Percentiles rank a stretch among this genome's conserved stretches.
Conservation (phyloP, 2,797 vertebrate genomes). For the Molossus alvarezi region DNA sequence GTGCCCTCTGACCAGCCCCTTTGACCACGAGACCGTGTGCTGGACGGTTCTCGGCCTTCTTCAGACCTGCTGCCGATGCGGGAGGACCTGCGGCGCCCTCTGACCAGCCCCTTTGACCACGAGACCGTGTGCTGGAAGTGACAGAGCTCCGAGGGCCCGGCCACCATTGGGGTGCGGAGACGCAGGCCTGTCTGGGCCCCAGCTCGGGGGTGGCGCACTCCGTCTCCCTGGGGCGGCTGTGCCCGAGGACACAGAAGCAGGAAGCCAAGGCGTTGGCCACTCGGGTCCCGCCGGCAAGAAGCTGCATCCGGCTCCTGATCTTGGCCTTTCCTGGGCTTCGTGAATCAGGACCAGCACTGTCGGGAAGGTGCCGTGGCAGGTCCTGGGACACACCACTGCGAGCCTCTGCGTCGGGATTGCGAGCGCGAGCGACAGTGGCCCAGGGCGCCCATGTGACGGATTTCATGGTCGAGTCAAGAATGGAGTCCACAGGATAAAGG, state of each 20-base stretch:
- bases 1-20: neutral
- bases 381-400: neutral
- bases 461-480: neutral
- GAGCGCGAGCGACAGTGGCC: neutral
- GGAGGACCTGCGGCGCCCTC: neutral
- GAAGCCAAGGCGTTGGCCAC: slow-evolving; percentile 17
- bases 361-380: too few species aligned
- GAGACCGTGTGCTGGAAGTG: neutral
- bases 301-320: neutral
- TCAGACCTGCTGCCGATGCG: neutral
- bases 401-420: too few species aligned
- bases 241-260: neutral
- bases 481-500: neutral
- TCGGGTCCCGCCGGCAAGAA: neutral
- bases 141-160: neutral
- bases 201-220: neutral
- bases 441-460: too few species aligned
- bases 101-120: neutral
- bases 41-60: neutral
- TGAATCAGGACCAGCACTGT: neutral
- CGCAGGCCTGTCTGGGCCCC: neutral
- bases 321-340: neutral
- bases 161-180: neutral
- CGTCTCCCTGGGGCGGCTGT: neutral
- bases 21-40: neutral